Evolutionary conservation across 2,113 vertebrate species (phyloP).

Genomic region (Dicaeum eximium): DNA sequence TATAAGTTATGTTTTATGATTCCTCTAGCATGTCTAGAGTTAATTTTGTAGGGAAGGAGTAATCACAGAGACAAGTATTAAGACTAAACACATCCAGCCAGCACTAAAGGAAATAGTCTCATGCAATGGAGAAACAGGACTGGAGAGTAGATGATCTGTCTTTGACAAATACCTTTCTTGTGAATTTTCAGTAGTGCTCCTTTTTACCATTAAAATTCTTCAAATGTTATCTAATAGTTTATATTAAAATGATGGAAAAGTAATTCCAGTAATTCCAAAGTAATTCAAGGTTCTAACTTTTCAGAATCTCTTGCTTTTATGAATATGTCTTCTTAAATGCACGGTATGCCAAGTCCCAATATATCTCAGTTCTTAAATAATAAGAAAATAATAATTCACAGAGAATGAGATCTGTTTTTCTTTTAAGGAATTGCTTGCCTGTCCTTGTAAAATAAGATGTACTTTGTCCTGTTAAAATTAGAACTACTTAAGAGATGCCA

Average conservation of each 20-base stretch:
- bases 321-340: not conserved
- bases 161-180: not conserved
- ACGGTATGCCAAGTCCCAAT: not conserved
- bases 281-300: not conserved
- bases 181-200: not conserved
- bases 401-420: not conserved
- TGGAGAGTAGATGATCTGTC: not conserved
- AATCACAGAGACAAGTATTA: not conserved
- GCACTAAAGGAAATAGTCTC: not conserved
- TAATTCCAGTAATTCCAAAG: too few species aligned
- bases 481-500: not conserved
- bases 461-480: slow-evolving; percentile 34
- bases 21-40: not conserved
- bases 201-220: not conserved
- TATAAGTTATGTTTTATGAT: not conserved
- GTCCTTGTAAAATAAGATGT: not conserved
- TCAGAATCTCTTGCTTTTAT: not conserved
- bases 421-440: not conserved
- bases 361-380: not conserved
- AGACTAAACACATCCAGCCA: not conserved
- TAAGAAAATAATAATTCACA: not conserved
- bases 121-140: not conserved
- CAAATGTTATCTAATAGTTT: not conserved
- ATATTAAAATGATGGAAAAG: not conserved
- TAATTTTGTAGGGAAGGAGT: not conserved